Percentiles rank a stretch among this genome's conserved stretches.
Evolutionary conservation across 2,888 invertebrate genomes (phyloP).

Genomic region (Lordiphosa fenestrarum): DNA sequence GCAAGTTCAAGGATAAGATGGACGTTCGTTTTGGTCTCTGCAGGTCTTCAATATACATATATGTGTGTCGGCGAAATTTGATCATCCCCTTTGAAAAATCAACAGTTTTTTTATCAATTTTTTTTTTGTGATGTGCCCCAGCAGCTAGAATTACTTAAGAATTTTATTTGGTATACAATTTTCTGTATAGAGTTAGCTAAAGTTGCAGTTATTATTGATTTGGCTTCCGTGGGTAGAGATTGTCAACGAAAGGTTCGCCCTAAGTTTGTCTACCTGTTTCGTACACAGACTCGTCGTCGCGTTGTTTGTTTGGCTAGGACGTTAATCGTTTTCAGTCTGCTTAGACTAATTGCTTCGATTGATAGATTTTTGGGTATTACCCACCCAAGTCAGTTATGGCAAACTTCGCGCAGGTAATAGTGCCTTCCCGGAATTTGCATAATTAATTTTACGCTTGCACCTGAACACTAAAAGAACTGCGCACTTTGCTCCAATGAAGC

Average conservation of each 20-base stretch:
- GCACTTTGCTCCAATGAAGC: too few relatives aligned
- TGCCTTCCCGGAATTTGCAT: constrained; percentile 44
- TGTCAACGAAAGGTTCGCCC: not conserved
- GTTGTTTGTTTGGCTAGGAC: constrained; percentile 48
- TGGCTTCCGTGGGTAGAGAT: constrained; percentile 61
- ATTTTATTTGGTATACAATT: constrained; percentile 21
- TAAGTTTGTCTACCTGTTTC: constrained; percentile 27
- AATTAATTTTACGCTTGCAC: constrained; percentile 4
- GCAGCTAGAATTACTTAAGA: constrained; percentile 54
- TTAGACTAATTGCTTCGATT: constrained; percentile 66
- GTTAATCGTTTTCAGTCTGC: constrained; percentile 75
- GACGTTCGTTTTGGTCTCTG: constrained; percentile 1
- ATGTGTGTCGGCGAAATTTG: constrained; percentile 71
- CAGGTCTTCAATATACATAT: constrained; percentile 34
- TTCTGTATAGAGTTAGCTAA: constrained; percentile 33
- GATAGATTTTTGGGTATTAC: constrained; percentile 53
- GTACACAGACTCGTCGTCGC: constrained; percentile 21
- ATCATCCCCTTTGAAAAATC: constrained; percentile 63
- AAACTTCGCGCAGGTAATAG: constrained; percentile 43
- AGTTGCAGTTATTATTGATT: constrained; percentile 66
- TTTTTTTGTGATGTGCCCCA: constrained; percentile 26
- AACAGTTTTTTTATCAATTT: constrained; percentile 45
- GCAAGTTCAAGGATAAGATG: constrained; percentile 75
- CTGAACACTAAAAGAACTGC: not conserved
- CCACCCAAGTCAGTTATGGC: constrained; percentile 19